Conservation (phyloP, 2,888 invertebrate genomes). For the Drosophila lutescens region DNA sequence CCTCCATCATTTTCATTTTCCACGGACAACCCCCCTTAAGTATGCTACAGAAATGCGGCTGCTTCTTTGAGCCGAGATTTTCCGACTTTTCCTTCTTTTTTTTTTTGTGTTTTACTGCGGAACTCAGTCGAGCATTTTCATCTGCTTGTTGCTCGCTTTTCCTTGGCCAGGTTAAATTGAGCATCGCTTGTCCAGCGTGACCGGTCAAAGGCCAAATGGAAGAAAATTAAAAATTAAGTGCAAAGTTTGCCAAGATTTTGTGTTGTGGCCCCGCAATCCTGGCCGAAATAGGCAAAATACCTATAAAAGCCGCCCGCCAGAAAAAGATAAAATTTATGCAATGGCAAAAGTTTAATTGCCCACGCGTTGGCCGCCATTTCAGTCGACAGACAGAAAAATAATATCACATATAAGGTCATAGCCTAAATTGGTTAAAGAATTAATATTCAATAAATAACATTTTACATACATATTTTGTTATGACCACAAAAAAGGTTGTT, state of each 20-base stretch:
- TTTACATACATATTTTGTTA: not conserved
- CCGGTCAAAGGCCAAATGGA: slow-evolving; percentile 48
- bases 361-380: slow-evolving; percentile 1
- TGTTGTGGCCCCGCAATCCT: slow-evolving; percentile 8
- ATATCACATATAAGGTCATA: not conserved
- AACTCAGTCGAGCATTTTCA: slow-evolving; percentile 55
- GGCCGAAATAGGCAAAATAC: slow-evolving; percentile 5
- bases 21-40: slow-evolving; percentile 27
- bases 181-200: slow-evolving; percentile 54
- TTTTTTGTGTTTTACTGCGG: slow-evolving; percentile 21
- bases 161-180: slow-evolving; percentile 68
- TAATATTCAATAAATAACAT: not conserved
- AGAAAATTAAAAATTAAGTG: slow-evolving; percentile 72
- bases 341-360: slow-evolving; percentile 62
- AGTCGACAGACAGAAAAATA: not conserved
- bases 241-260: slow-evolving; percentile 56
- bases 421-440: not conserved
- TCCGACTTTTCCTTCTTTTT: slow-evolving; percentile 13
- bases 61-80: slow-evolving; percentile 32
- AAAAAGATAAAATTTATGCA: slow-evolving; percentile 50
- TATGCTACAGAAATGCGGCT: slow-evolving; percentile 38
- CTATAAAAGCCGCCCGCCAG: slow-evolving; percentile 12
- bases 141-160: slow-evolving; percentile 27
- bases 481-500: not conserved
- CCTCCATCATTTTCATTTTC: slow-evolving; percentile 16